Conservation (phyloP, 2,888 invertebrate species). For the Rotaria macrura region DNA sequence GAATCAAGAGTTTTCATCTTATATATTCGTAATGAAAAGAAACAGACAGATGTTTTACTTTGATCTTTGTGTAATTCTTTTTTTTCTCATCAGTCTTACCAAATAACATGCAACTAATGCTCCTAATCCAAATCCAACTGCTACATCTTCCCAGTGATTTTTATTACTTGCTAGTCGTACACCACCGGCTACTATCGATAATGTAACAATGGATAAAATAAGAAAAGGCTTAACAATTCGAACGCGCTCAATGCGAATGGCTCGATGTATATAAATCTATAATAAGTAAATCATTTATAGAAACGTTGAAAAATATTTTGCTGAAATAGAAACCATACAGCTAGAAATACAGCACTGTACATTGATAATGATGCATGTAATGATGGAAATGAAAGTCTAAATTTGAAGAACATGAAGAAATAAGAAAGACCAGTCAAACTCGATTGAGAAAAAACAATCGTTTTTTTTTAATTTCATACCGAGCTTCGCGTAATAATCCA, state of each 20-base stretch:
- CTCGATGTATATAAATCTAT: constrained; percentile 20
- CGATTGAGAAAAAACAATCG: not conserved
- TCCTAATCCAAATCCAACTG: not conserved
- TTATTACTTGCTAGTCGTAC: constrained; percentile 17
- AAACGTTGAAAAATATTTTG: no score
- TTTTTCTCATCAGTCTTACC: not conserved
- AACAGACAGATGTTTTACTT: no score
- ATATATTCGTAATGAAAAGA: not conserved
- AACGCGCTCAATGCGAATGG: not conserved
- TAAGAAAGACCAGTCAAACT: not conserved
- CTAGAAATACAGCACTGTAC: not conserved
- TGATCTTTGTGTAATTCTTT: not conserved
- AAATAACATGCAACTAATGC: not conserved
- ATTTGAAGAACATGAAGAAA: not conserved
- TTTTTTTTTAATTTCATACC: not conserved
- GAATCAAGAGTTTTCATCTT: not conserved
- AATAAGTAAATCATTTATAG: no score
- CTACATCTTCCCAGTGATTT: constrained; percentile 16
- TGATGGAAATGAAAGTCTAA: constrained; percentile 13
- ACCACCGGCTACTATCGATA: constrained; percentile 2
- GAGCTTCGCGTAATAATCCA: not conserved
- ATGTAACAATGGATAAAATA: constrained; percentile 8
- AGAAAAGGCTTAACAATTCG: constrained; percentile 9
- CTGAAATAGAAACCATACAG: not conserved
- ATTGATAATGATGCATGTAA: constrained; percentile 7